Evolutionary conservation across 2,888 invertebrate genomes (phyloP), one percentile per base, ranked within the genome.

Genomic region (Amiota mariae): DNA sequence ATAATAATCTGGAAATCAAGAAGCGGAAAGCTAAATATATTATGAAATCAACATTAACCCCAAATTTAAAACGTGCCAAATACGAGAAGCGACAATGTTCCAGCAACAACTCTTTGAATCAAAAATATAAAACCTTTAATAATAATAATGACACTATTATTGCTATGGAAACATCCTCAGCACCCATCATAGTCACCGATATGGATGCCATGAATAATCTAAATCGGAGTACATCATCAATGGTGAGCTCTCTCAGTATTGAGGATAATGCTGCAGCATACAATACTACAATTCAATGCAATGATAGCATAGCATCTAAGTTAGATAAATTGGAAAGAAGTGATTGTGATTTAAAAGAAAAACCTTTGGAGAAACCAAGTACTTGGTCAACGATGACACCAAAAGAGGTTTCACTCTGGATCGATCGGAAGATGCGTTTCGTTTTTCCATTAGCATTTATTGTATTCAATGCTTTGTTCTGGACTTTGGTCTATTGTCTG

Each of bases 341-440:
- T 10, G 66, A 70, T 0, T 1, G 9, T 9, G 12, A 36, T 1
- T 10, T 13, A 63, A 36, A 46, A 15, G 24, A 24, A 48, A 36
- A 36, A 36, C 64, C 47, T 15, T 51, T 57, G 3, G n/a, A 67
- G 20, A 20, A 72, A n/a, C 57, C 75, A 13, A 72, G 89, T 72
- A 87, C 89, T 47, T 94, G 94, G 92, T 94, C 95, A 73, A 95
- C 95, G 47, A 96, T 96, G 96, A 95, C 96, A 2, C 96, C 96
- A 0, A 96, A 96, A 83, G 95, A 96, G 89, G 95, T 96, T 51
- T 95, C 96, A 75, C 94, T 94, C 67, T 96, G 96, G 96, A 95
- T 96, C 80, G 96, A 96, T 82, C 82, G 87, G 75, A 91, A 96
- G 77, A 94, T 95, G 71, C 92, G 96, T 61, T 91, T 96, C 51